A percentile compares a stretch with the other conserved stretches of the same genome.
Conservation (phyloP, 2,888 invertebrate genomes). For the Noctua pronuba region DNA sequence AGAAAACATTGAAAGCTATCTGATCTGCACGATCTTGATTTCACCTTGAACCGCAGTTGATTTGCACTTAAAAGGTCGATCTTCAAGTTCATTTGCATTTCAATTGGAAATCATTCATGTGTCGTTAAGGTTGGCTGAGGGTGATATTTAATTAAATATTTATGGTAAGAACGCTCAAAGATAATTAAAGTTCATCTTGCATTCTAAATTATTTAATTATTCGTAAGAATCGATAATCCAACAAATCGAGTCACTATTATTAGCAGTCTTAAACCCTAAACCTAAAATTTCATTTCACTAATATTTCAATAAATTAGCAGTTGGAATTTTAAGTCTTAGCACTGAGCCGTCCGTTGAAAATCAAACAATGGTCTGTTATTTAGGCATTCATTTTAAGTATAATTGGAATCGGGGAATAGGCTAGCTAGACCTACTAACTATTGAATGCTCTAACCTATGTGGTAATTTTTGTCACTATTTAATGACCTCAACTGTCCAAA, state of each 20-base stretch:
- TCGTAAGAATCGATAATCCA: neutral
- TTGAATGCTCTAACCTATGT: neutral
- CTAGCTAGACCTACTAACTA: neutral
- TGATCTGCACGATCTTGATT: constrained; percentile 4
- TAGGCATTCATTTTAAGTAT: neutral
- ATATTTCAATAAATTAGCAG: neutral
- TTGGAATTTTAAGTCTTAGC: neutral
- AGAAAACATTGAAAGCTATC: constrained; percentile 23
- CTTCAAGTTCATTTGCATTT: constrained; percentile 36
- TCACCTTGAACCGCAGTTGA: constrained; percentile 22
- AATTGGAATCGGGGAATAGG: neutral
- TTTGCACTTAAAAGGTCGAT: constrained; percentile 30
- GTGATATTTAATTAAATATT: constrained; percentile 11
- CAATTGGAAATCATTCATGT: constrained; percentile 29
- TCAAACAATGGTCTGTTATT: neutral
- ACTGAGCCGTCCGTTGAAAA: neutral
- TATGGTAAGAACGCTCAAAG: neutral
- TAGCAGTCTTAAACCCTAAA: no score
- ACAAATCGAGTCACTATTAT: neutral
- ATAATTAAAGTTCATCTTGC: neutral
- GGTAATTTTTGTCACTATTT: neutral
- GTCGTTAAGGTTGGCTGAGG: neutral
- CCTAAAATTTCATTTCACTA: neutral
- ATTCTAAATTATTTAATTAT: neutral
- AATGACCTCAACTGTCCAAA: neutral